Percentiles rank a stretch among this genome's conserved stretches.
These are phyloP conservation scores for Heliconius ethilla DNA, from an alignment of 2,888 invertebrate genomes.

Conservation along the genomic window DNA sequence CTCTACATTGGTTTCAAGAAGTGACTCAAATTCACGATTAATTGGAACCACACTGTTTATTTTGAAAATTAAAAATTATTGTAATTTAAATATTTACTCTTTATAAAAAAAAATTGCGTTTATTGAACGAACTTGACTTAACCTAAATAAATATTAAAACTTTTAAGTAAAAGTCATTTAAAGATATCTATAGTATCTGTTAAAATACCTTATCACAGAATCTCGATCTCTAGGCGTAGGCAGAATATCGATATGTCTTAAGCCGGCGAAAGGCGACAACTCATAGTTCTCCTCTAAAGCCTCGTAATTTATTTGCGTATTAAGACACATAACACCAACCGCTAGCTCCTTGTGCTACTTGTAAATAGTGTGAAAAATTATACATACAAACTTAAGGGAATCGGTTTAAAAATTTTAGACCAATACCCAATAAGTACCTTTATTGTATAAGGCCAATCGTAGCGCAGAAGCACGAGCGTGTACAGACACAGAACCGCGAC, in stretches of 20 bases:
- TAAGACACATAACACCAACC: conserved; percentile 83
- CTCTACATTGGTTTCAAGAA: conserved; percentile 28
- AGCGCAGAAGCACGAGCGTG: too few relatives aligned
- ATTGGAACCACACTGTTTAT: conserved; percentile 1
- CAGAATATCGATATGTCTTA: conserved; percentile 58
- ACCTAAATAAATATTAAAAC: too few relatives aligned
- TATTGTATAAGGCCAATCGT: too few relatives aligned
- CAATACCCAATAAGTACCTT: too few relatives aligned
- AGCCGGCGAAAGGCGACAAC: conserved; percentile 80
- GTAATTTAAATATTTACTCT: background rate
- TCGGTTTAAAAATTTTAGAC: background rate
- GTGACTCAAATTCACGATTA: conserved; percentile 27
- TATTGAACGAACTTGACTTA: too few relatives aligned
- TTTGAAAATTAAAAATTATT: background rate
- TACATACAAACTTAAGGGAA: background rate
- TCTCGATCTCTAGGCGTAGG: conserved; percentile 43
- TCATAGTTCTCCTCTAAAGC: conserved; percentile 83
- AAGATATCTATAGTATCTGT: background rate
- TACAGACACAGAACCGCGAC: too few relatives aligned
- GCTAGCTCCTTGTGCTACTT: conserved; percentile 75
- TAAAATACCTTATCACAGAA: conserved; percentile 45
- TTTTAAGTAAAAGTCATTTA: too few relatives aligned
- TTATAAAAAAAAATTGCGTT: background rate
- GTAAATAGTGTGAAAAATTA: background rate
- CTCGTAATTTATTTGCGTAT: conserved; percentile 82